Evolutionary conservation across 2,113 vertebrate species (phyloP).

Genomic region (Condylura cristata): DNA sequence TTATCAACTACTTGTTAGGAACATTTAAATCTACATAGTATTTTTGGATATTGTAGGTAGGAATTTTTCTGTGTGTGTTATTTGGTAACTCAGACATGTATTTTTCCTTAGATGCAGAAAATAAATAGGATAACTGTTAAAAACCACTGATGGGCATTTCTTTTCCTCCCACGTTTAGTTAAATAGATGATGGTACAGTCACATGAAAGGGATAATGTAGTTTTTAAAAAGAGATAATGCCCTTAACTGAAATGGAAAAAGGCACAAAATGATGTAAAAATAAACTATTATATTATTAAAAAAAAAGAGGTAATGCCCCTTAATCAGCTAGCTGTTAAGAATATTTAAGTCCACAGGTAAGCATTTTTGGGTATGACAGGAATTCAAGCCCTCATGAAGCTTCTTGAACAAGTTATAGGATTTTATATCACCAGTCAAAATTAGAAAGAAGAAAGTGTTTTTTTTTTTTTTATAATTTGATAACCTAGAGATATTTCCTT

Average conservation of each 20-base stretch:
- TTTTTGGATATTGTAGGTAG: neutral
- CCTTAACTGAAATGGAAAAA: too few relatives aligned
- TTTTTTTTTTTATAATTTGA: neutral
- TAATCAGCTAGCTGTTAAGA: neutral
- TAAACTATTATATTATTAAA: too few relatives aligned
- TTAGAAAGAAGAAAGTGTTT: neutral
- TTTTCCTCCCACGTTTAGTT: neutral
- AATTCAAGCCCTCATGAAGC: neutral
- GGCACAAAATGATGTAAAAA: too few relatives aligned
- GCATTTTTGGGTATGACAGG: neutral
- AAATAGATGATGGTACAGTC: neutral
- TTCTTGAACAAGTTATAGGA: slow-evolving; percentile 36
- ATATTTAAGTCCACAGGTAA: neutral
- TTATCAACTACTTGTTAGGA: neutral
- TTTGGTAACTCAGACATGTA: neutral
- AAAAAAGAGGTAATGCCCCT: neutral
- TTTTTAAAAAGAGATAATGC: neutral
- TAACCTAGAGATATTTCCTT: neutral
- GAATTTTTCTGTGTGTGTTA: neutral
- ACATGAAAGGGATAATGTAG: neutral
- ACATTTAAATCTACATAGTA: neutral
- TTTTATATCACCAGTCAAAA: slow-evolving; percentile 2
- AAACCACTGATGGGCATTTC: neutral
- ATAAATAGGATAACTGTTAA: slow-evolving; percentile 8
- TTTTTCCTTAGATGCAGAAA: slow-evolving; percentile 19